A percentile compares a stretch with the other conserved stretches of the same genome.
phyloP scores from a whole-genome alignment of 1,140 invertebrate genomes.

The Globodera rostochiensis region DNA sequence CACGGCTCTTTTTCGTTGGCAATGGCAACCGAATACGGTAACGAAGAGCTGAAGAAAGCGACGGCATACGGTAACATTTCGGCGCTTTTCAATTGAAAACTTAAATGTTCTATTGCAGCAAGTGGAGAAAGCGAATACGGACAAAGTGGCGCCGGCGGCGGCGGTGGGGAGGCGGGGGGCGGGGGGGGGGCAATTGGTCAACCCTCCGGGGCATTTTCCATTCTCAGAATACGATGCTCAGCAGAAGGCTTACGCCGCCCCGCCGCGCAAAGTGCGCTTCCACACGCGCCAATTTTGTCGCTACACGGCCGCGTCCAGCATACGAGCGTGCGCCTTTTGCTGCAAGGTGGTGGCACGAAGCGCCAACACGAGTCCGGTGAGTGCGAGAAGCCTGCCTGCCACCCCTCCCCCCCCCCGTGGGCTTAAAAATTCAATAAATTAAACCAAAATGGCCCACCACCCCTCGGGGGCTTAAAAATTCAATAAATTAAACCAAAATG shows the following conservation, averaged over 20 bases:
- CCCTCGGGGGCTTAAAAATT: no score
- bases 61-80: not conserved
- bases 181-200: slow-evolving; percentile 7
- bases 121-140: slow-evolving; percentile 11
- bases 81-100: not conserved
- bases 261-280: slow-evolving; percentile 19
- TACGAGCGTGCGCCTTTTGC: slow-evolving; percentile 26
- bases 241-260: not conserved
- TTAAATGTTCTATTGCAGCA: not conserved
- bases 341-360: slow-evolving; percentile 33
- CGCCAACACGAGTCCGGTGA: slow-evolving; percentile 37
- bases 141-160: not conserved
- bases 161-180: not conserved
- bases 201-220: not conserved
- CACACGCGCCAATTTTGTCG: slow-evolving; percentile 36
- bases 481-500: no score
- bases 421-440: not conserved
- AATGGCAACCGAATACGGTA: slow-evolving; percentile 12
- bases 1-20: slow-evolving; percentile 34
- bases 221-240: not conserved
- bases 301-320: slow-evolving; percentile 31
- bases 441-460: not conserved
- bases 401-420: no score
- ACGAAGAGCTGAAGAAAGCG: not conserved
- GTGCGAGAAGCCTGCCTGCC: no score